Percentiles rank a stretch among this genome's conserved stretches.
Conservation (phyloP, 1,140 invertebrate genomes). For the Hycleus cichorii region DNA sequence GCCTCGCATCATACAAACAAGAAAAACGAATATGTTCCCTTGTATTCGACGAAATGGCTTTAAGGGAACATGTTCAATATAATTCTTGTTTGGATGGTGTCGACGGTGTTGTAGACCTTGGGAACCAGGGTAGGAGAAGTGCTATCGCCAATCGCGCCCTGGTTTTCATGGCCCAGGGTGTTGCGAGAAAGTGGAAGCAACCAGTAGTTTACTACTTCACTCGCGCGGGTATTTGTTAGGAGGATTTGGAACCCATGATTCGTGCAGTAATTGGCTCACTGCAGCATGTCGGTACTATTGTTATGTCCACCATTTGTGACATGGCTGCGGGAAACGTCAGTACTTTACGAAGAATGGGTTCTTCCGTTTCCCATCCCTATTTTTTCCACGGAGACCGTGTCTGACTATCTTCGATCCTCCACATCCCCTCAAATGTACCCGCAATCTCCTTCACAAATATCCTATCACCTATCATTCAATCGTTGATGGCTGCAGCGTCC, state of each 20-base stretch:
- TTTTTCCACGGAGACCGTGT: not conserved
- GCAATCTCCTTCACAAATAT: not conserved
- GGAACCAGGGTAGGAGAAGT: not conserved
- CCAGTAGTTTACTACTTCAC: conserved; percentile 1
- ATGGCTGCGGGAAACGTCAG: conserved; percentile 5
- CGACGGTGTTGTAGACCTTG: conserved; percentile 1
- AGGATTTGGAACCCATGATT: conserved; percentile 4
- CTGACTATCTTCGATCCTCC: not conserved
- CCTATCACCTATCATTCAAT: too few relatives aligned
- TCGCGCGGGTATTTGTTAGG: too few relatives aligned
- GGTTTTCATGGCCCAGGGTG: too few relatives aligned
- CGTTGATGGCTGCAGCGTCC: too few relatives aligned
- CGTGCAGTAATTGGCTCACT: not conserved
- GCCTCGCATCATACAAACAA: conserved; percentile 2
- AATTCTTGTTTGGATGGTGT: not conserved
- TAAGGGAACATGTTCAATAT: conserved; percentile 8
- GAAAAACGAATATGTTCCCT: conserved; percentile 9
- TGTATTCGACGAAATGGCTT: conserved; percentile 15
- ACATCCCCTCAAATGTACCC: not conserved
- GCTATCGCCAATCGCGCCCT: too few relatives aligned
- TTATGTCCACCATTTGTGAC: conserved; percentile 12
- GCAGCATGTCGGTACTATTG: not conserved
- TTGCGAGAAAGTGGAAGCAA: conserved; percentile 3
- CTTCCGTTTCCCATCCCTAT: not conserved
- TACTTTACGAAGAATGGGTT: not conserved